Evolutionary conservation across 1,140 invertebrate genomes (phyloP).

Genomic region (Neodiprion virginianus): DNA sequence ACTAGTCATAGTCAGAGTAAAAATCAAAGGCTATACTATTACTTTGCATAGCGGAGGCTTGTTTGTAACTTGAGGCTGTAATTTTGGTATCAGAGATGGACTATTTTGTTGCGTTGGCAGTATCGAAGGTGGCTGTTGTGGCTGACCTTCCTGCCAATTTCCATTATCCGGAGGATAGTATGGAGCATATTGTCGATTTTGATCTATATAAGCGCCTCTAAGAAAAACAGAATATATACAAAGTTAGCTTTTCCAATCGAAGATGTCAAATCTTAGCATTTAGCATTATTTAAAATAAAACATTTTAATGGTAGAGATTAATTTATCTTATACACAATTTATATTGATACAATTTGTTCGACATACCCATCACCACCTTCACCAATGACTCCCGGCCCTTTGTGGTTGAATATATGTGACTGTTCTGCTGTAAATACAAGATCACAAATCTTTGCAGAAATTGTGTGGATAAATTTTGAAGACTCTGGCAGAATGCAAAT

Average conservation of each 20-base stretch:
- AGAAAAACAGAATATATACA: slow-evolving; percentile 3
- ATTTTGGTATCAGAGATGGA: slow-evolving; percentile 23
- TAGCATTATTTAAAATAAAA: neutral
- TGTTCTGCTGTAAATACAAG: slow-evolving; percentile 49
- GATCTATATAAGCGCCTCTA: slow-evolving; percentile 39
- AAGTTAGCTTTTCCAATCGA: neutral
- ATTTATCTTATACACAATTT: too few species aligned
- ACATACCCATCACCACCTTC: slow-evolving; percentile 61
- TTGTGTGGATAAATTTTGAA: neutral
- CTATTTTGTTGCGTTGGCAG: slow-evolving; percentile 22
- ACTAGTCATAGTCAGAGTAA: neutral
- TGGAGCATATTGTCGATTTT: slow-evolving; percentile 39
- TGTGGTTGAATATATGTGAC: slow-evolving; percentile 71
- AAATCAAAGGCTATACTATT: slow-evolving; percentile 14
- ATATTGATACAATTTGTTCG: neutral
- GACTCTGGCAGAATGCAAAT: too few species aligned
- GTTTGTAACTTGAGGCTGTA: slow-evolving; percentile 26
- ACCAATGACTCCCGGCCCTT: slow-evolving; percentile 66
- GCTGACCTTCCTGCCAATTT: slow-evolving; percentile 41
- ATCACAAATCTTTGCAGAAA: slow-evolving; percentile 2
- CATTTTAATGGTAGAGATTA: too few species aligned
- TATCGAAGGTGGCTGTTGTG: slow-evolving; percentile 27
- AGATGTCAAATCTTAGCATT: neutral
- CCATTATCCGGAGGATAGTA: slow-evolving; percentile 47
- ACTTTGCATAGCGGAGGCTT: slow-evolving; percentile 41